Percentiles rank a stretch among this genome's conserved stretches.
Conservation (phyloP, 2,888 invertebrate genomes). For the Synergus itoensis region DNA sequence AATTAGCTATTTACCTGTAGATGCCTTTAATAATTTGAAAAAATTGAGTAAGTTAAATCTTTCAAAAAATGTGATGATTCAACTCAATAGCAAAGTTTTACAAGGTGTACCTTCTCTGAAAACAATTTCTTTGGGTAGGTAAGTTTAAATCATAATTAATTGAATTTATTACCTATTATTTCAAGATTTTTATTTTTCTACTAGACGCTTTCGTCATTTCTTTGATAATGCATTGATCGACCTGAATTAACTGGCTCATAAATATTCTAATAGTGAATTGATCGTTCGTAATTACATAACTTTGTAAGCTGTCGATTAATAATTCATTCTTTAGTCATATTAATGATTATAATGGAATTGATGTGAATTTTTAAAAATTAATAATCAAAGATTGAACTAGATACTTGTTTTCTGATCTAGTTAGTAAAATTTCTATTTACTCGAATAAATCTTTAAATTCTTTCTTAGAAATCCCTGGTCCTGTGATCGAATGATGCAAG, state of each 20-base stretch:
- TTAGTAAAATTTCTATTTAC: not conserved
- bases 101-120: conserved; percentile 55
- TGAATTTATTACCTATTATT: not conserved
- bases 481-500: conserved; percentile 63
- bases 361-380: not conserved
- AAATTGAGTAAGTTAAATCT: conserved; percentile 69
- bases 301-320: not conserved
- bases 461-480: conserved; percentile 70
- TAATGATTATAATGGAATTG: too few species aligned
- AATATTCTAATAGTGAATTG: not conserved
- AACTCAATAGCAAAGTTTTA: conserved; percentile 60
- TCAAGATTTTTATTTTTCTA: not conserved
- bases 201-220: not conserved
- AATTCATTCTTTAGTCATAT: not conserved
- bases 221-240: not conserved
- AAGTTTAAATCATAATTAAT: conserved; percentile 43
- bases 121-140: conserved; percentile 65
- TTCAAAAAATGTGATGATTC: conserved; percentile 68
- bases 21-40: conserved; percentile 65
- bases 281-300: not conserved
- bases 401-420: too few species aligned
- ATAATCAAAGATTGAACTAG: not conserved
- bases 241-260: not conserved
- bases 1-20: conserved; percentile 53
- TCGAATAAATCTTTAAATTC: conserved; percentile 5